Base-by-base conservation (phyloP, 23 tunicate species). In the Ciona savignyi region DNA sequence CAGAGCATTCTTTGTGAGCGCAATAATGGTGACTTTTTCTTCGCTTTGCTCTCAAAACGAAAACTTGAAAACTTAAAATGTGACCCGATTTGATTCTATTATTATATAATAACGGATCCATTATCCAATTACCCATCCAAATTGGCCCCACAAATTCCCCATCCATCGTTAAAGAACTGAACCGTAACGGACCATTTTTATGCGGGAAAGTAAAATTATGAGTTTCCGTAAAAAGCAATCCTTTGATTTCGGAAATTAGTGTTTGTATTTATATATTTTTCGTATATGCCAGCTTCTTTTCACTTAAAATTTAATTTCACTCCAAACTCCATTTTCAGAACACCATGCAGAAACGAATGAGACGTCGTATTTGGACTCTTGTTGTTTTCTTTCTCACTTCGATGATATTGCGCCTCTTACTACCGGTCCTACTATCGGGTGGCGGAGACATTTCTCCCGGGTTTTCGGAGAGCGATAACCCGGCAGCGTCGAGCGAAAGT, bases 381-480 rank as follows among this genome's bases (percentile, higher is more conserved):
- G 26, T 11, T 9, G 15, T 25, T 4, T 9, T 63, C 28, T 63
- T 63, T 23, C 28, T 63, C 24, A 25, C 28, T 15, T 42, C 56
- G 56, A 62, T 79, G 49, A 33, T 71, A 1, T 21, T 73, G 4
- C 73, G 78, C 2, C 35, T 81, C 33, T 30, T 29, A 25, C 42
- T 75, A 34, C 80, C 80, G 0, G 0, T 82, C 3, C 0, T 24
- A 0, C 33, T 75, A 56, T 82, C 87, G n/a, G 70, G 42, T 6
- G 66, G 56, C 25, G 32, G 27, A 25, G 49, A 3, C 28, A 42
- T 62, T n/a, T 21, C 80, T 24, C 96, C 96, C 15, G 30, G 68
- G 24, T 91, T 91, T 71, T 91, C 97, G n/a, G 49, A 83, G 0
- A 65, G 78, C 27, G 97, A 91, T 56, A 91, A 91, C 72, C 97